Evolutionary conservation across 2,888 invertebrate species (phyloP).

Genomic region (Meteorus colon): DNA sequence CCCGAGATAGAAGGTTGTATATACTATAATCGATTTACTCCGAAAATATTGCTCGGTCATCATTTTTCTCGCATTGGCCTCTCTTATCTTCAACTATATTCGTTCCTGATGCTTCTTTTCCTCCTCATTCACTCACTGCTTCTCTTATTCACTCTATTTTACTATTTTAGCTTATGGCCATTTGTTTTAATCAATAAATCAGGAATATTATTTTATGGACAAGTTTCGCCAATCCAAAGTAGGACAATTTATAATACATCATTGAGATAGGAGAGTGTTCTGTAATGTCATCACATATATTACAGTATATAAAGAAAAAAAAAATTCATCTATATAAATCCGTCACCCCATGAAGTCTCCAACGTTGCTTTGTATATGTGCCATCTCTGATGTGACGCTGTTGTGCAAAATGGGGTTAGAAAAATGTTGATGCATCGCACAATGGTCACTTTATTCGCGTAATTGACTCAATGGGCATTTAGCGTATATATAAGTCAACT

Average conservation of each 20-base stretch:
- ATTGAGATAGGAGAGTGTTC: conserved; percentile 1
- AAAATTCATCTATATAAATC: conserved; percentile 28
- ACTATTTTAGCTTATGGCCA: neutral
- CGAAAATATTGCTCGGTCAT: conserved; percentile 21
- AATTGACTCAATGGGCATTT: conserved; percentile 71
- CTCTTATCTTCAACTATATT: neutral
- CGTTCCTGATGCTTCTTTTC: neutral
- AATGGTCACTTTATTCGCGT: conserved; percentile 70
- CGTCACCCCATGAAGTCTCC: conserved; percentile 29
- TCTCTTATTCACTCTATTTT: neutral
- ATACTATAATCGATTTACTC: conserved; percentile 24
- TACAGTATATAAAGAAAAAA: neutral
- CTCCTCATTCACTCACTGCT: neutral
- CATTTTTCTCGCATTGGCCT: conserved; percentile 2
- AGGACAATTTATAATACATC: neutral
- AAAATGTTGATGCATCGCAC: conserved; percentile 67
- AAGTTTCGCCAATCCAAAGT: neutral
- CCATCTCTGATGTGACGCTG: conserved; percentile 45
- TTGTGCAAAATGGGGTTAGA: conserved; percentile 62
- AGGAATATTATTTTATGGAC: neutral
- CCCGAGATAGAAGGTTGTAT: conserved; percentile 20
- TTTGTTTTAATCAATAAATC: conserved; percentile 7
- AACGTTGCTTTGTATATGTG: conserved; percentile 32
- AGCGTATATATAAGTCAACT: conserved; percentile 52
- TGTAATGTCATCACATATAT: conserved; percentile 27